A percentile compares a stretch with the other conserved stretches of the same genome.
Evolutionary conservation across 2,888 invertebrate genomes (phyloP).

Genomic region (Nemotelus nigrinus): DNA sequence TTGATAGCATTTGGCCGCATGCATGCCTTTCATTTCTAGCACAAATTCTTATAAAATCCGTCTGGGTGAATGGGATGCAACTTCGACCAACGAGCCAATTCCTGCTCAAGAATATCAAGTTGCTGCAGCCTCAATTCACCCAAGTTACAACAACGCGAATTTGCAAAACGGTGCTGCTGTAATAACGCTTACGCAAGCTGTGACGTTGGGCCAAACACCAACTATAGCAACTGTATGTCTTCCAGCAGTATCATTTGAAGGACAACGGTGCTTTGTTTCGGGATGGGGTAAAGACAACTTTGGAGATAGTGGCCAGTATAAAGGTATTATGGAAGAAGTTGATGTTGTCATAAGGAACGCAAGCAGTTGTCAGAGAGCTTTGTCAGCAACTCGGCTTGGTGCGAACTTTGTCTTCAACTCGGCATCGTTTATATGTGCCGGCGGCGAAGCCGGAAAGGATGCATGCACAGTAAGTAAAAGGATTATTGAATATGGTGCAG

Average conservation of each 20-base stretch:
- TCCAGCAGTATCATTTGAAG: constrained; percentile 65
- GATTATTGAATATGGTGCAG: not conserved
- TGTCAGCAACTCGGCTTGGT: constrained; percentile 75
- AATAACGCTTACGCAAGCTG: constrained; percentile 72
- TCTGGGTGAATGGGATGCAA: constrained; percentile 81
- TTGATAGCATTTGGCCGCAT: not conserved
- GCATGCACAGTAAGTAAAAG: constrained; percentile 75
- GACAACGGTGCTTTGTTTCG: constrained; percentile 71
- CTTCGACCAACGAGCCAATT: constrained; percentile 72
- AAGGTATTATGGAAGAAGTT: constrained; percentile 78
- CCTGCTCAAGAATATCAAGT: constrained; percentile 73
- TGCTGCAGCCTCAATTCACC: constrained; percentile 70
- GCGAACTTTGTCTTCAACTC: constrained; percentile 71
- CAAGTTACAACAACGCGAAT: constrained; percentile 76
- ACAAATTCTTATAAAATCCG: constrained; percentile 70
- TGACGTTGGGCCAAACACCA: constrained; percentile 68
- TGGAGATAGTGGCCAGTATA: constrained; percentile 68
- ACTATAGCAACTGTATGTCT: constrained; percentile 74
- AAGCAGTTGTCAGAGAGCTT: constrained; percentile 71
- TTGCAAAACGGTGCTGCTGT: constrained; percentile 86
- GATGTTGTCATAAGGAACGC: constrained; percentile 77
- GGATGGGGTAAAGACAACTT: constrained; percentile 91
- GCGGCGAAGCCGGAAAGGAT: constrained; percentile 79
- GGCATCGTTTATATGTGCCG: constrained; percentile 80
- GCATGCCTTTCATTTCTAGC: constrained; percentile 51